Conservation (phyloP, 2,797 vertebrate species). For the Cottoperca gobio region DNA sequence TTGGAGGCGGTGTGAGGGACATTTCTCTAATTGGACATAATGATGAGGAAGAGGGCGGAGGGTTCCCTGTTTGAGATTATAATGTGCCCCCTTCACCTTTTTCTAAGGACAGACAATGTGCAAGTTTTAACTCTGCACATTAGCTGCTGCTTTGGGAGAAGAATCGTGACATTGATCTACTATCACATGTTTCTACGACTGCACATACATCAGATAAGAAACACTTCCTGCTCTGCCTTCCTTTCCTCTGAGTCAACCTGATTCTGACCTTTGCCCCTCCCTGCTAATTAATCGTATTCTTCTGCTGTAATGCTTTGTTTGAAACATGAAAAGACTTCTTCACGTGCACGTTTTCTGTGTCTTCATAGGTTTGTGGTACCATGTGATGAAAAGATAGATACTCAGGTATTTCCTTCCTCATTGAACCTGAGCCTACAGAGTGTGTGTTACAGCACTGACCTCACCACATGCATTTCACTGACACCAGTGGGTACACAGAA, state of each 20-base stretch:
- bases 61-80: conserved; percentile 30
- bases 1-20: conserved; percentile 58
- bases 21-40: conserved; percentile 81
- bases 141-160: background rate
- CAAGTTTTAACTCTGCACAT: conserved; percentile 16
- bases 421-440: conserved; percentile 9
- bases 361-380: background rate
- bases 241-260: background rate
- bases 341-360: background rate
- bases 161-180: background rate
- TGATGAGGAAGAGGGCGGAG: conserved; percentile 57
- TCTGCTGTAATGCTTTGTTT: background rate
- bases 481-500: background rate
- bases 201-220: background rate
- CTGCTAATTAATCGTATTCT: background rate
- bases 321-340: background rate
- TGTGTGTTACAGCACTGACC: background rate
- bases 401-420: conserved; percentile 19
- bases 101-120: conserved; percentile 1
- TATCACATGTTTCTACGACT: background rate
- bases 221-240: background rate
- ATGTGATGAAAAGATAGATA: conserved; percentile 7
- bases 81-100: conserved; percentile 3
- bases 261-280: background rate
- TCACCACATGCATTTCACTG: conserved; percentile 9